Evolutionary conservation across 2,888 invertebrate genomes (phyloP).

Genomic region (Xylota segnis): DNA sequence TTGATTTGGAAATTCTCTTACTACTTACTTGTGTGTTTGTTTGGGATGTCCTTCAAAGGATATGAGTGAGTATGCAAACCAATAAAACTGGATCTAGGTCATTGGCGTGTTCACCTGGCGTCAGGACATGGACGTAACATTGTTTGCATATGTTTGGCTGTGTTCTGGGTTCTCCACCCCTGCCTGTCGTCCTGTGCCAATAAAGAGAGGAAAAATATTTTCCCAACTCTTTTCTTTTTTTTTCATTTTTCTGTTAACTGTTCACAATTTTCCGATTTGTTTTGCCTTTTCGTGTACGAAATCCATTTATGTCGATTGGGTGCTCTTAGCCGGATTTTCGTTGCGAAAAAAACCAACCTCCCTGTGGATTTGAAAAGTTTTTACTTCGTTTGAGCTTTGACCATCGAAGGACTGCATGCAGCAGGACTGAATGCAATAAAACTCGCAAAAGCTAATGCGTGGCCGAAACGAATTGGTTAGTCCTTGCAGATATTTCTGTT

Average conservation of each 20-base stretch:
- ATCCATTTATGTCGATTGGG: conserved; percentile 33
- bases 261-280: conserved; percentile 17
- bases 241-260: not conserved
- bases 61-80: too few relatives aligned
- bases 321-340: conserved; percentile 19
- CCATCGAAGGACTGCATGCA: not conserved
- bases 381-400: conserved; percentile 9
- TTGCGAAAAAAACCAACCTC: conserved; percentile 5
- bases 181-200: not conserved
- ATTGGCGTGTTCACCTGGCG: not conserved
- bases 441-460: not conserved
- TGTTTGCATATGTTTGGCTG: too few relatives aligned
- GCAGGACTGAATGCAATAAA: conserved; percentile 7
- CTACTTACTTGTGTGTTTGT: too few relatives aligned
- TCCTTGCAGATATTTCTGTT: not conserved
- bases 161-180: not conserved
- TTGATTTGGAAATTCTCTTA: too few relatives aligned
- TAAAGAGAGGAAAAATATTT: not conserved
- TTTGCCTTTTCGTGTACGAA: conserved; percentile 15
- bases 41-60: too few relatives aligned
- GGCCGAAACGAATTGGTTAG: conserved; percentile 1
- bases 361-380: not conserved
- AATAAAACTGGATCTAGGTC: not conserved
- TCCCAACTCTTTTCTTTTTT: not conserved
- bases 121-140: too few relatives aligned